Base-by-base conservation (phyloP, 2,797 vertebrate genomes). In the Parauchenoglanis punctatus region DNA sequence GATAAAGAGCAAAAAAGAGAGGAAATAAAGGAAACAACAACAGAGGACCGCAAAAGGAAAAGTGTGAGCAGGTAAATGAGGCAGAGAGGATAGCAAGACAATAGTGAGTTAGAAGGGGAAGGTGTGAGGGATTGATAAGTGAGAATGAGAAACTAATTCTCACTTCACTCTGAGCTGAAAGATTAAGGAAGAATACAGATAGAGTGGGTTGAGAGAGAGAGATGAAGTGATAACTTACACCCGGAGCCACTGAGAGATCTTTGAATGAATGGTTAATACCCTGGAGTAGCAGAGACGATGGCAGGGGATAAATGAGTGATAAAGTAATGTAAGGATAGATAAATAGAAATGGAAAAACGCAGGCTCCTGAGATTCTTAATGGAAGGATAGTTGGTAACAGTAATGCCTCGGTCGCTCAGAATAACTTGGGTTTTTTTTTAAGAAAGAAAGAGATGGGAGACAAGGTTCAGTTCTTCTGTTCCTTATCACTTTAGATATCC, bases 161-260 rank as follows among this genome's bases (percentile, higher is more conserved):
- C 95, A 95, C 95, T 96, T 96, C 94, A 94, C 94, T 95, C 94
- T 94, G 93, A 93, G 92, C 94, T 93, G 94, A 92, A 94, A 96
- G 96, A 96, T 96, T 96, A 96, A 94, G 93, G 94, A 94, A 95
- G 95, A 96, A 95, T 96, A 96, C 92, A 94, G 94, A 95, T 93
- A 88, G 86, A 82, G 85, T 28, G 76, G 15, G 85, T 11, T 54
- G 67, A 31, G 25, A 65, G 80, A 65, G 80, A 65, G 88, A 90
- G 89, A 91, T 88, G 90, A 92, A 94, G 92, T 89, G 93, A 92
- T 91, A 91, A 92, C 87, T 90, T 92, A 86, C 85, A 87, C 90
- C 85, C 85, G 67, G 84, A 88, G 91, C 87, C 76, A 94, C 92
- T 87, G 91, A 91, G 92, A 89, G 91, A 93, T 89, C 88, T 78